phyloP scores from a whole-genome alignment of 2,888 invertebrate species.

The Metopia argyrocephala region DNA sequence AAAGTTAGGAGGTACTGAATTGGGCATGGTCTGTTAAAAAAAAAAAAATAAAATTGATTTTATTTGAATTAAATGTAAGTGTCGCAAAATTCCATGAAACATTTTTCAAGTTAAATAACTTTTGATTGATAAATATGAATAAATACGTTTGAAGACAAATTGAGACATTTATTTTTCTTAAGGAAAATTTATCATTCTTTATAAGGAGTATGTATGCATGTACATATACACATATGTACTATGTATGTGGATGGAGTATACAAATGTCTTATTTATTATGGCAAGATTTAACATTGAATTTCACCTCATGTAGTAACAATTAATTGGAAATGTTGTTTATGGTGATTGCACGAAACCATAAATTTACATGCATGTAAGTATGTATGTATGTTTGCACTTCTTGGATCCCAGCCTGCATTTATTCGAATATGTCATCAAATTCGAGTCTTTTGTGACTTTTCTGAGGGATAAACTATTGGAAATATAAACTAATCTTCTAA shows the following conservation, averaged over 20 bases:
- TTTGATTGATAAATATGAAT: conserved; percentile 12
- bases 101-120: not conserved
- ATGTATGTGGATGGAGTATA: not conserved
- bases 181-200: conserved; percentile 11
- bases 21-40: conserved; percentile 67
- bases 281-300: conserved; percentile 49
- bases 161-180: conserved; percentile 36
- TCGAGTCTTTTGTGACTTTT: no score
- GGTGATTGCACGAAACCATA: conserved; percentile 47
- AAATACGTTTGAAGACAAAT: conserved; percentile 35
- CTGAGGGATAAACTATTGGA: no score
- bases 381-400: no score
- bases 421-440: no score
- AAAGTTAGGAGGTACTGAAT: conserved; percentile 71
- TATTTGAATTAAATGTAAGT: no score
- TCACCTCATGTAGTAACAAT: conserved; percentile 60
- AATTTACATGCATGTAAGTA: no score
- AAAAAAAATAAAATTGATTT: no score
- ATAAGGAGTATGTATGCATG: conserved; percentile 3
- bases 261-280: not conserved
- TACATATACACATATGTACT: conserved; percentile 3
- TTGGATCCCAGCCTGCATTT: no score
- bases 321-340: conserved; percentile 56
- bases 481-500: not conserved
- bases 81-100: no score